Base-by-base conservation (phyloP, 2,797 vertebrate species). In the Bovichtus diacanthus region DNA sequence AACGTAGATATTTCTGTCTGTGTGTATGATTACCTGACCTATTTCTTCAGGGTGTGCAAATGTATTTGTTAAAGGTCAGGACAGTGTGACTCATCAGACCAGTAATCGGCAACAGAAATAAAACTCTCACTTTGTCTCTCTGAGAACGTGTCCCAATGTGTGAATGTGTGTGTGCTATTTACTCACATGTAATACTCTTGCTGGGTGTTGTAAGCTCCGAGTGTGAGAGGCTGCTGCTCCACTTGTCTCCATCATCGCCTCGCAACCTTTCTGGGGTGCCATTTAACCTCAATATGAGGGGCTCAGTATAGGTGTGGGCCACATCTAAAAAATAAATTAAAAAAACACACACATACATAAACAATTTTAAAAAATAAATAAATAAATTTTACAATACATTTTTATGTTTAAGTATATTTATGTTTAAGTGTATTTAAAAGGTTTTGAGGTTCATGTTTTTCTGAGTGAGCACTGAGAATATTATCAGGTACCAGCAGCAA, bases 281-380 rank as follows among this genome's bases (percentile, higher is more conserved):
- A 59, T 93, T 92, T 75, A 81, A 78, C 89, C 90, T 92, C 81
- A 93, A 83, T 88, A 94, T 93, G 82, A 94, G 92, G 83, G 93
- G 91, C 86, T 93, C 92, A 68, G 90, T 93, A 63, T 91, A 91
- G 68, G 62, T 90, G 82, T 87, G 81, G 84, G 80, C 73, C 86
- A 80, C 90, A 82, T 94, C 93, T 94, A 65, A 49, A 90, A 85
- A 89, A n/a, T n/a, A n/a, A n/a, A n/a, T n/a, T n/a, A 83, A 60
- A 54, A 49, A 81, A 60, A 81, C 27, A 87, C 12, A 74, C 11
- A 67, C 18, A 49, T 8, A 39, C 21, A 74, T 1, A 54, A 5
- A 58, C 9, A 51, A 13, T 63, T 63, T 47, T 75, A 63, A 62
- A 47, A 75, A 63, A 62, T n/a, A n/a, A n/a, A n/a, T n/a, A n/a